phyloP scores from a whole-genome alignment of 1,140 invertebrate genomes.

The Diabrotica virgifera region DNA sequence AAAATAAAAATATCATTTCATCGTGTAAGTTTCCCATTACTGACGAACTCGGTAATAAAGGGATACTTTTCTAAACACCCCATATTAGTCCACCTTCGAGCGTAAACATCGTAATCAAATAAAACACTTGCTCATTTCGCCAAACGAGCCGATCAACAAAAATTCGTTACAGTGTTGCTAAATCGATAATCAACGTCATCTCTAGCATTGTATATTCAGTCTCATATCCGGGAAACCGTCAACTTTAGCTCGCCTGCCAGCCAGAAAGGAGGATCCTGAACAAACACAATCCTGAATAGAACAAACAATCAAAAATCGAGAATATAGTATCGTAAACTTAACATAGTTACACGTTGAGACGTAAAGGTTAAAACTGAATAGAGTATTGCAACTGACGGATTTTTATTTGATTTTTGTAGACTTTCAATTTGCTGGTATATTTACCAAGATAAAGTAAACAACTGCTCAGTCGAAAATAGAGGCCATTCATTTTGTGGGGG shows the following conservation, averaged over 20 bases:
- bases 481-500: too few relatives aligned
- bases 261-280: neutral
- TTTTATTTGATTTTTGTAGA: neutral
- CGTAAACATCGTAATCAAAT: too few relatives aligned
- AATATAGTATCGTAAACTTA: neutral
- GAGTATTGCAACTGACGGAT: too few relatives aligned
- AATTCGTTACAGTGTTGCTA: too few relatives aligned
- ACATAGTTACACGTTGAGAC: neutral
- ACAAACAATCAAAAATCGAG: conserved; percentile 1
- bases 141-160: too few relatives aligned
- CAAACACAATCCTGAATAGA: neutral
- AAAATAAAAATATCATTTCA: too few relatives aligned
- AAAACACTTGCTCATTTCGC: too few relatives aligned
- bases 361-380: neutral
- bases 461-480: too few relatives aligned
- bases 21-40: too few relatives aligned
- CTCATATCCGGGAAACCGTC: neutral
- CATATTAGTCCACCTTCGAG: too few relatives aligned
- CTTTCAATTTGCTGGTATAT: conserved; percentile 1
- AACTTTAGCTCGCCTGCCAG: neutral
- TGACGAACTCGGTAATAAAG: too few relatives aligned
- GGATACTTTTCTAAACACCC: too few relatives aligned
- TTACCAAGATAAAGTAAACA: neutral
- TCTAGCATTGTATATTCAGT: neutral
- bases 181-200: neutral